These are phyloP conservation scores for Tragelaphus eurycerus DNA, from an alignment of 2,797 vertebrate species.

Conservation along the genomic window DNA sequence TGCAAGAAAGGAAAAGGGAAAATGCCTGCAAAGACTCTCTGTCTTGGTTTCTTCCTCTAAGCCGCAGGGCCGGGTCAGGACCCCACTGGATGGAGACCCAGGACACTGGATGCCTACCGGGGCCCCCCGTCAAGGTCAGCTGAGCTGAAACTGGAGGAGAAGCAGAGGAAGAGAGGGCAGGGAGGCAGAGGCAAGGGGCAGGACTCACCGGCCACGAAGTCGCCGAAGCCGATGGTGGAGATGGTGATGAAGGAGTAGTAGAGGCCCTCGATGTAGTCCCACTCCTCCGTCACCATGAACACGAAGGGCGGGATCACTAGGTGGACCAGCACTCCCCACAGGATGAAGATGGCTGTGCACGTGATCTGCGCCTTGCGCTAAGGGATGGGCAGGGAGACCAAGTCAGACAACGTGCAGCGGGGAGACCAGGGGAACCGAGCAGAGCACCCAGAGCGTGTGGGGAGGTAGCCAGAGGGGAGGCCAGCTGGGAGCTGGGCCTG, in stretches of 20 bases:
- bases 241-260: conserved; percentile 99
- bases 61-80: neutral
- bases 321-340: conserved; percentile 96
- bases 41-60: neutral
- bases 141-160: neutral
- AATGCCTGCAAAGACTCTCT: neutral
- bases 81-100: neutral
- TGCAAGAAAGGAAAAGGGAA: neutral
- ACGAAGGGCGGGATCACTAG: conserved; percentile 96
- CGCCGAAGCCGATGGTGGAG: conserved; percentile 98
- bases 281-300: conserved; percentile 97
- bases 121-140: neutral
- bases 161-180: neutral
- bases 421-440: neutral
- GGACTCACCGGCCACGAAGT: conserved; percentile 94
- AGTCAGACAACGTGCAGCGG: neutral
- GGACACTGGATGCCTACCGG: neutral
- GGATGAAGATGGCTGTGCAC: conserved; percentile 95
- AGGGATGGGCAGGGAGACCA: neutral
- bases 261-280: conserved; percentile 95
- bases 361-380: conserved; percentile 97
- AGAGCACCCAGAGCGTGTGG: neutral
- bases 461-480: neutral
- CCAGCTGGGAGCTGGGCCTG: neutral
- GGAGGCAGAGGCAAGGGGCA: neutral